Evolutionary conservation across 2,113 vertebrate species (phyloP), one percentile per base, ranked within the genome.

Genomic region (Psittacus erithacus): DNA sequence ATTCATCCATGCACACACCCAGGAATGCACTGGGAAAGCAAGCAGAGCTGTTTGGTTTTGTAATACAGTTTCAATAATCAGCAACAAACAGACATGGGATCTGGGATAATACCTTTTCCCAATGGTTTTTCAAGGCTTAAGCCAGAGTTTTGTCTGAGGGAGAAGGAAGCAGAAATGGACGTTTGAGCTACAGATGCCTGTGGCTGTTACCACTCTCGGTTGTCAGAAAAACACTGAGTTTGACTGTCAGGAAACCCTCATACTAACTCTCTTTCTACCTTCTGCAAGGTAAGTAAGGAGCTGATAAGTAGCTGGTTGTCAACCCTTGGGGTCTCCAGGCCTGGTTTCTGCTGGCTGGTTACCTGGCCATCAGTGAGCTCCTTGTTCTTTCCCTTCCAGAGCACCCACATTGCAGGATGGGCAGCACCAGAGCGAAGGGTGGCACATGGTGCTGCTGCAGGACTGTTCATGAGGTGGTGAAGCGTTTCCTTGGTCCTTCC

Each of bases 1-100:
- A 60, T 71, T 93, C 80, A 81, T 81, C 77, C 89, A 25, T 89
- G 77, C 69, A 39, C n/a, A 7, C 35, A 4, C 38, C 17, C 43
- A 50, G 83, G 94, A 93, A 86, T 60, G 86, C 25, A 19, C 76
- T 86, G 80, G 89, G 82, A 93, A 83, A 93, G 57, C 65, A 83
- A 67, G 57, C 62, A 79, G 71, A 69, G 15, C 59, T 90, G 23
- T 92, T 95, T 28, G 47, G 25, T n/a, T 91, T 84, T 84, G n/a
- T 82, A 60, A 53, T 29, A 43, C 1, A 24, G 50, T 89, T 93
- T 82, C 38, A 62, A 1, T 78, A 57, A 70, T 90, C 46, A 39
- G 65, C 1, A 1, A 28, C 39, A 77, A 63, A 50, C 76, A 73
- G 49, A 44, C 8, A 0, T 10, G 27, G 11, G 33, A 14, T 9